Base-by-base conservation (phyloP, 2,797 vertebrate species). In the Tachyglossus aculeatus region DNA sequence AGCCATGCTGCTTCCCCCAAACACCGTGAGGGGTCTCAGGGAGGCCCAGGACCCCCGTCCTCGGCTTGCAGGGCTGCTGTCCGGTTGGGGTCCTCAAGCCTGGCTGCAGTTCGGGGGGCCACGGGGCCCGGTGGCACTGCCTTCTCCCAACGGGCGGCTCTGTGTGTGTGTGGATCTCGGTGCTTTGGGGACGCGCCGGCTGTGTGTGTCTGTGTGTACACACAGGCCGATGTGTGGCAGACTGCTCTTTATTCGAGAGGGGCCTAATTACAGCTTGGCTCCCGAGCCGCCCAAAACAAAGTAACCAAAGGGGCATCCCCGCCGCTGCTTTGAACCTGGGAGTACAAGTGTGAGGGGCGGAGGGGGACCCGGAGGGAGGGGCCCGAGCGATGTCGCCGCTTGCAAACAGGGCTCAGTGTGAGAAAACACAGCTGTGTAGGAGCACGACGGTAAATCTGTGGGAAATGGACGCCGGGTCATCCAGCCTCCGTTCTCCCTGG, bases 351-450 rank as follows among this genome's bases (percentile, higher is more conserved):
- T n/a, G n/a, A n/a, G n/a, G n/a, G n/a, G n/a, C n/a, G n/a, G n/a
- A n/a, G n/a, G n/a, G n/a, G n/a, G n/a, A n/a, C 25, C 0, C 0
- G 71, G 53, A 71, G 69, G 71, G 62, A 78, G 77, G 71, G 62
- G 69, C 82, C 75, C 27, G 52, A 78, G 74, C 59, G 74, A 57
- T 76, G 84, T 86, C 89, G 87, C 84, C 83, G 88, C 80, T 65
- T 38, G 76, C 38, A 72, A 85, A 86, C 90, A 88, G 91, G 80
- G 85, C 77, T 33, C 55, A 65, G 86, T 92, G 89, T 81, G 88
- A 92, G 86, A 91, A 91, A 92, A 91, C 86, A 90, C 89, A 91
- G 90, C 90, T 92, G 89, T 81, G 87, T 76, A 78, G 70, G 71
- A 66, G 14, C 56, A 45, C 21, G 67, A 64, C 86, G 61, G 82